phyloP scores from a whole-genome alignment of 2,113 vertebrate genomes.

The Antennarius striatus region DNA sequence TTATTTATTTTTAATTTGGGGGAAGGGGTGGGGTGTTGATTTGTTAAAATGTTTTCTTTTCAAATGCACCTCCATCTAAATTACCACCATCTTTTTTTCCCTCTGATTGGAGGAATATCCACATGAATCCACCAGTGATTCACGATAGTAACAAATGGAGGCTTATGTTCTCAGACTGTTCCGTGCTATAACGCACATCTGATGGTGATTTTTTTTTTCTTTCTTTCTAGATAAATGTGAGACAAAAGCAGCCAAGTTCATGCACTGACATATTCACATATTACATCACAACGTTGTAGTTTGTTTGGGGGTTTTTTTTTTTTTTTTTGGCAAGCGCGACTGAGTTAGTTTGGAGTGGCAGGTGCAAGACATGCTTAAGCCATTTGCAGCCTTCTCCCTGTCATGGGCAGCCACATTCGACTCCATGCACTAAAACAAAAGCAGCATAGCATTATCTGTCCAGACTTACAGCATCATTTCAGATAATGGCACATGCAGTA shows the following conservation, averaged over 20 bases:
- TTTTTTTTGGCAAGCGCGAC: conserved; percentile 37
- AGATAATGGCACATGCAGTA: conserved; percentile 67
- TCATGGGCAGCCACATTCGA: conserved; percentile 41
- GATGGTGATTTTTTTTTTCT: conserved; percentile 1
- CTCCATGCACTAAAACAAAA: conserved; percentile 69
- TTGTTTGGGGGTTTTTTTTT: conserved; percentile 3
- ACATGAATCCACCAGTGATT: conserved; percentile 32
- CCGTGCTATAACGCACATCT: conserved; percentile 37
- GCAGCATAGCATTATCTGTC: conserved; percentile 54
- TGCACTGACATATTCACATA: conserved; percentile 48
- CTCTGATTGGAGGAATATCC: conserved; percentile 38
- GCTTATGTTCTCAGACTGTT: conserved; percentile 37
- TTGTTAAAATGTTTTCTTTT: not conserved
- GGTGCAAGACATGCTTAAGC: conserved; percentile 72
- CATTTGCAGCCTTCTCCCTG: conserved; percentile 49
- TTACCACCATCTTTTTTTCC: conserved; percentile 17
- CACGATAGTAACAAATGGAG: conserved; percentile 36
- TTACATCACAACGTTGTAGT: conserved; percentile 7
- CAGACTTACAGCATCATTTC: conserved; percentile 28
- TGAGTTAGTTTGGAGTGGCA: conserved; percentile 64
- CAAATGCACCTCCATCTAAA: not conserved
- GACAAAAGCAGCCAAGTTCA: conserved; percentile 58
- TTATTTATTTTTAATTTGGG: not conserved
- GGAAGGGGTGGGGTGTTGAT: too few species aligned
- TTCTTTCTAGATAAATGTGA: not conserved